phyloP scores from a whole-genome alignment of 53 echinoderm and acorn worm genomes.

The Echinarachnius parma region DNA sequence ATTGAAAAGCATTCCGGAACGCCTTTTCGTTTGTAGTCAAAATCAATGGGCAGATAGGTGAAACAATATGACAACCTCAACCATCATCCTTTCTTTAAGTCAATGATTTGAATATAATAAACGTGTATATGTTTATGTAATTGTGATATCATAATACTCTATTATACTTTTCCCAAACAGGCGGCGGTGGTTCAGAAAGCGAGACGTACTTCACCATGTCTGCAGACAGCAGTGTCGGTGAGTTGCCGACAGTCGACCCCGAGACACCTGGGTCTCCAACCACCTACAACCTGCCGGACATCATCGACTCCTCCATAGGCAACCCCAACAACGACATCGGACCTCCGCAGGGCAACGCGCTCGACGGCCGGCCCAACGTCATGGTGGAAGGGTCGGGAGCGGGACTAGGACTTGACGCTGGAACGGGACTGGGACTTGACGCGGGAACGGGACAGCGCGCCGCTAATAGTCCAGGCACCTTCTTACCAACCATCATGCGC shows the following conservation, averaged over 20 bases:
- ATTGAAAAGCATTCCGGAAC: too few relatives aligned
- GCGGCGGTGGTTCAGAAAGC: background rate
- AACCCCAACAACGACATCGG: constrained; percentile 35
- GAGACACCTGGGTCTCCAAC: constrained; percentile 6
- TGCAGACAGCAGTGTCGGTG: constrained; percentile 3
- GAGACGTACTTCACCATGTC: constrained; percentile 21
- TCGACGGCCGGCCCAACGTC: background rate
- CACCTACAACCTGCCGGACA: background rate
- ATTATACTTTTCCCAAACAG: too few relatives aligned
- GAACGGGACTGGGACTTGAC: background rate
- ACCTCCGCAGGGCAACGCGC: constrained; percentile 37
- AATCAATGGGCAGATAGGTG: too few relatives aligned
- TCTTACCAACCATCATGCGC: constrained; percentile 9
- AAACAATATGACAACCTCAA: too few relatives aligned
- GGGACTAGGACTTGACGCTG: background rate
- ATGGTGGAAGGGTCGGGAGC: constrained; percentile 13
- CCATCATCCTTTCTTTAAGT: too few relatives aligned
- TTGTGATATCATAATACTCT: too few relatives aligned
- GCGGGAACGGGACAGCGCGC: background rate
- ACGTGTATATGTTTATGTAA: too few relatives aligned
- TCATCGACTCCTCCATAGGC: constrained; percentile 17
- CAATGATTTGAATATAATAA: too few relatives aligned
- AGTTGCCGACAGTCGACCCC: background rate
- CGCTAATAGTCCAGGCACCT: background rate
- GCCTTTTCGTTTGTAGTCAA: too few relatives aligned